Conservation (phyloP, 2,888 invertebrate genomes). For the Keiferia lycopersicella region DNA sequence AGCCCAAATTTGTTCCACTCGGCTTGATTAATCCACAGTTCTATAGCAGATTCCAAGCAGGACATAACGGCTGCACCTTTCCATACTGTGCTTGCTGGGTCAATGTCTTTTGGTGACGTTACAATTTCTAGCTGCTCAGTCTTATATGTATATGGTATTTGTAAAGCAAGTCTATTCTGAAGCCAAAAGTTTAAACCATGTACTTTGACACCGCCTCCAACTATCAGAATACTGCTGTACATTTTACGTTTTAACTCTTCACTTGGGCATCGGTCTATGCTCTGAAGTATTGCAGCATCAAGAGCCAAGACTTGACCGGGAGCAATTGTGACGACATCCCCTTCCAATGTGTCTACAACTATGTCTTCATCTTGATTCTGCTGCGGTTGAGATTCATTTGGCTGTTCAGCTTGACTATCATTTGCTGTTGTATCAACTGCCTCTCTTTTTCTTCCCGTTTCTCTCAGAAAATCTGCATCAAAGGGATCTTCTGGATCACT, state of each 20-base stretch:
- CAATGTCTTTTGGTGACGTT: conserved; percentile 94
- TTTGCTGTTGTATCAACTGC: conserved; percentile 66
- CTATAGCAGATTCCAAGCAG: conserved; percentile 95
- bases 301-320: conserved; percentile 92
- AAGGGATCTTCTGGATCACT: conserved; percentile 95
- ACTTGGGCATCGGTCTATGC: conserved; percentile 93
- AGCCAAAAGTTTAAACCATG: conserved; percentile 92
- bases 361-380: conserved; percentile 85
- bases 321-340: conserved; percentile 85
- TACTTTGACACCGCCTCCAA: conserved; percentile 95
- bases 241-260: conserved; percentile 96
- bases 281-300: conserved; percentile 94
- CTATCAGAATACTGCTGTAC: conserved; percentile 95
- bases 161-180: conserved; percentile 91
- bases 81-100: conserved; percentile 94
- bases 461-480: conserved; percentile 94
- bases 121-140: conserved; percentile 94
- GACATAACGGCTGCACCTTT: conserved; percentile 97
- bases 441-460: conserved; percentile 86
- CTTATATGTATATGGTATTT: conserved; percentile 90
- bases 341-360: conserved; percentile 84
- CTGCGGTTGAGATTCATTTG: conserved; percentile 73
- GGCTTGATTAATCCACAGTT: conserved; percentile 92
- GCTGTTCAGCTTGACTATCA: conserved; percentile 73
- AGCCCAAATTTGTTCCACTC: conserved; percentile 95